These are phyloP conservation scores for Eurytemora carolleeae DNA, from an alignment of 1,140 invertebrate species.

Conservation along the genomic window DNA sequence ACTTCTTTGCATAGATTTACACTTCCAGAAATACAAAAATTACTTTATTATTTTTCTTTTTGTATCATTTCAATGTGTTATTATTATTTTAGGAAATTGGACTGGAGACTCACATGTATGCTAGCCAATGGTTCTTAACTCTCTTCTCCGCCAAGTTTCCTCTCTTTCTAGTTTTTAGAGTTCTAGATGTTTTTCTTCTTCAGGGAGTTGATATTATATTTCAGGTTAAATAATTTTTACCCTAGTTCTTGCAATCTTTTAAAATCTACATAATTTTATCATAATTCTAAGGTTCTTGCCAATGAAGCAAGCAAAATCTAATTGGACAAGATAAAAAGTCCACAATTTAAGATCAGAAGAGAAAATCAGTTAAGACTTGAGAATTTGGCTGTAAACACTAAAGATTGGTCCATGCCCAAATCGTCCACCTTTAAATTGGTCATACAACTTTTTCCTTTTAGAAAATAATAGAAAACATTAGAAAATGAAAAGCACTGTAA, in stretches of 20 bases:
- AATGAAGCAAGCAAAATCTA: constrained; percentile 6
- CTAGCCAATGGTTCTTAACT: constrained; percentile 97
- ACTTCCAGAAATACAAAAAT: neutral
- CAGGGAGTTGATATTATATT: constrained; percentile 87
- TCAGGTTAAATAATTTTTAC: constrained; percentile 49
- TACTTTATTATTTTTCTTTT: constrained; percentile 1
- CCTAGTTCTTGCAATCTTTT: no score
- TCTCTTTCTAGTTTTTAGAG: constrained; percentile 87
- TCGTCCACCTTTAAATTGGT: no score
- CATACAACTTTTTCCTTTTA: no score
- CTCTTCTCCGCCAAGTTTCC: constrained; percentile 96
- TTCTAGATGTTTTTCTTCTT: constrained; percentile 82
- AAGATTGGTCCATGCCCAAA: no score
- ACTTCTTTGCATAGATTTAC: neutral
- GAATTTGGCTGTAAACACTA: no score
- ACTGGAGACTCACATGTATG: constrained; percentile 97
- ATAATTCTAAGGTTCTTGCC: neutral
- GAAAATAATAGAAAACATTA: no score
- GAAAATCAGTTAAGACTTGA: no score
- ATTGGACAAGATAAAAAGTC: no score
- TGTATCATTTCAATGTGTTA: constrained; percentile 37
- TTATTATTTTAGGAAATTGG: constrained; percentile 46
- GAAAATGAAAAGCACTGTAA: no score
- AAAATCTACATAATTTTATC: no score
- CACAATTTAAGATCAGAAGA: no score